These are phyloP conservation scores for Sebastes diploproa DNA, from an alignment of 2,797 vertebrate genomes.

Conservation along the genomic window DNA sequence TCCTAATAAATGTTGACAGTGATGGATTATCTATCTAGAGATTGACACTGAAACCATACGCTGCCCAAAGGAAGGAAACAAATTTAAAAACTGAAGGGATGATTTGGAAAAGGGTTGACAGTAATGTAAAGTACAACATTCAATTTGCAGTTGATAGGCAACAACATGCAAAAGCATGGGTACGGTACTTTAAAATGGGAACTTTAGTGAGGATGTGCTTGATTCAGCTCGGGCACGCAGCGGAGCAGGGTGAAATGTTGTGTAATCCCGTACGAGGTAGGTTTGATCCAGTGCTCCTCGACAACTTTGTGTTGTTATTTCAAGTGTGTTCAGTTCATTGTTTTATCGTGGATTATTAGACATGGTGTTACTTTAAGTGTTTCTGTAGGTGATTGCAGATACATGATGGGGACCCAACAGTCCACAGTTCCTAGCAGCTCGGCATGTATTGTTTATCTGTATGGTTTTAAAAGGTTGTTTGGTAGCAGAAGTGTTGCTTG, in stretches of 20 bases:
- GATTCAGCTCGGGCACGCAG: slow-evolving; percentile 21
- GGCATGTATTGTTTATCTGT: neutral
- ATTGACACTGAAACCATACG: neutral
- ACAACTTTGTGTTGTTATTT: slow-evolving; percentile 23
- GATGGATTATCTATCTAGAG: neutral
- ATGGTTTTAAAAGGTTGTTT: neutral
- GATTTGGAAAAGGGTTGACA: neutral
- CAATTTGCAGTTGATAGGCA: neutral
- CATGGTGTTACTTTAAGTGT: neutral
- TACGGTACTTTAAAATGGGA: slow-evolving; percentile 20
- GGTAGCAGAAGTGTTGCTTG: slow-evolving; percentile 24
- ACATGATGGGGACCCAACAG: neutral
- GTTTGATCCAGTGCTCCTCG: slow-evolving; percentile 44
- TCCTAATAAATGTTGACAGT: neutral
- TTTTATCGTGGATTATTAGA: neutral
- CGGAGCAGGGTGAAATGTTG: slow-evolving; percentile 3
- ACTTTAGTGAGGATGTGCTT: neutral
- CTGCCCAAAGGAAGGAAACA: neutral
- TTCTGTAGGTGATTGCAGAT: slow-evolving; percentile 4
- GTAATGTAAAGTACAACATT: neutral
- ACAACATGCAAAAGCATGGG: neutral
- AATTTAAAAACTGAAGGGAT: neutral
- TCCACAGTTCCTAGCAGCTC: slow-evolving; percentile 29
- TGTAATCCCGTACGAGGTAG: slow-evolving; percentile 43
- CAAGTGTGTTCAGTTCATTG: neutral